Conservation (phyloP, 1,140 invertebrate genomes). For the Littorina saxatilis region DNA sequence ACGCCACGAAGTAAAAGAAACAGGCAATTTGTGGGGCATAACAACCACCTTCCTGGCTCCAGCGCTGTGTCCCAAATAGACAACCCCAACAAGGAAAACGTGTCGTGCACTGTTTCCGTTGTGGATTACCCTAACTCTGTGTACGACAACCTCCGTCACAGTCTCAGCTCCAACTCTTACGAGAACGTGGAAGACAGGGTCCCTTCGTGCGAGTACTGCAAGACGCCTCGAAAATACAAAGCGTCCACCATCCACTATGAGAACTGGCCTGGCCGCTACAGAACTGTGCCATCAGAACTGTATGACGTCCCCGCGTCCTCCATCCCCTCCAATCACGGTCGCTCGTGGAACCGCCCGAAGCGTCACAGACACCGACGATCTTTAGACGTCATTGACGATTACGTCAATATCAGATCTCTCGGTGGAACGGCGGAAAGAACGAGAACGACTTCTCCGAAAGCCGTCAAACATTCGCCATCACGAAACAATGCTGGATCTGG, state of each 20-base stretch:
- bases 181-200: not conserved
- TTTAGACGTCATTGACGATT: not conserved
- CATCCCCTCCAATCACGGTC: not conserved
- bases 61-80: too few relatives aligned
- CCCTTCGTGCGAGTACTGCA: not conserved
- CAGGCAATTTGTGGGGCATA: too few relatives aligned
- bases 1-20: too few relatives aligned
- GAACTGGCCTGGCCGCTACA: not conserved
- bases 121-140: too few relatives aligned
- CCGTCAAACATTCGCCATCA: too few relatives aligned
- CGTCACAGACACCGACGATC: not conserved
- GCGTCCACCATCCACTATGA: not conserved
- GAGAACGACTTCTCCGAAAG: too few relatives aligned
- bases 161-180: not conserved
- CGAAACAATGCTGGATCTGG: too few relatives aligned
- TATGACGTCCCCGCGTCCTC: constrained; percentile 3
- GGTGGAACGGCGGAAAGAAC: too few relatives aligned
- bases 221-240: too few relatives aligned
- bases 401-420: not conserved
- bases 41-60: too few relatives aligned
- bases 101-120: too few relatives aligned
- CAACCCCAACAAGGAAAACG: too few relatives aligned
- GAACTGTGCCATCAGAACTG: not conserved
- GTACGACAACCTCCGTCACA: not conserved
- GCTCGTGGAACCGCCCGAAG: not conserved